Base-by-base conservation (phyloP, 2,797 vertebrate species). In the Ibycter americanus region DNA sequence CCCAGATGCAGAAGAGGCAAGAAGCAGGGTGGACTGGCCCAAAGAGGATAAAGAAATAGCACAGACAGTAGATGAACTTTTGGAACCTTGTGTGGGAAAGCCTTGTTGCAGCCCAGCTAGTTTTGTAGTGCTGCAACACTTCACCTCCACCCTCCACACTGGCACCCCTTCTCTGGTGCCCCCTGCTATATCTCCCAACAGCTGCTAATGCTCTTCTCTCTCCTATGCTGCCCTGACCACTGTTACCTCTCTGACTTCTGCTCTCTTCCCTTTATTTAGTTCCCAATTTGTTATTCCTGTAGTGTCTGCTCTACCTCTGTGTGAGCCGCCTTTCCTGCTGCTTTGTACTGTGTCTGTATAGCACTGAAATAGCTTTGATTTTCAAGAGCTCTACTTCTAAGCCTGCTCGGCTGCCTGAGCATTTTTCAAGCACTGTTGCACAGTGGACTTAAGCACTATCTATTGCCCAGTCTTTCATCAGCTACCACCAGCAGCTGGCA, bases 291-390 rank as follows among this genome's bases (percentile, higher is more conserved):
- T 54, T 66, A 92, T 80, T 92, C 63, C 77, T 47, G 42, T 5
- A 58, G 80, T 3, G 27, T 66, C 70, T 32, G 54, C 0, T 0
- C 54, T 62, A 22, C n/a, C 34, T 44, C 72, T 52, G 17, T 1
- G 5, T 49, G 78, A 87, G 52, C 66, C 0, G 0, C 59, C 54
- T 36, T n/a, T 80, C 71, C 84, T 47, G 72, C 76, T 87, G 61
- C 91, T 93, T 80, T 66, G 32, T 31, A 20, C 62, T 29, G 36
- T 2, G 14, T 23, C 79, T 0, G 0, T 29, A 80, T 6, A 77
- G 74, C 77, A 47, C 66, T 32, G 74, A 82, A 89, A 73, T 31
- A 12, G 31, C 80, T 88, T 72, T 95, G 83, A 95, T 94, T 94
- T 81, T 85, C 82, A 89, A 78, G 52, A 31, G 66, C 38, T 86